Evolutionary conservation across 1,140 invertebrate genomes (phyloP).

Genomic region (Apis dorsata): DNA sequence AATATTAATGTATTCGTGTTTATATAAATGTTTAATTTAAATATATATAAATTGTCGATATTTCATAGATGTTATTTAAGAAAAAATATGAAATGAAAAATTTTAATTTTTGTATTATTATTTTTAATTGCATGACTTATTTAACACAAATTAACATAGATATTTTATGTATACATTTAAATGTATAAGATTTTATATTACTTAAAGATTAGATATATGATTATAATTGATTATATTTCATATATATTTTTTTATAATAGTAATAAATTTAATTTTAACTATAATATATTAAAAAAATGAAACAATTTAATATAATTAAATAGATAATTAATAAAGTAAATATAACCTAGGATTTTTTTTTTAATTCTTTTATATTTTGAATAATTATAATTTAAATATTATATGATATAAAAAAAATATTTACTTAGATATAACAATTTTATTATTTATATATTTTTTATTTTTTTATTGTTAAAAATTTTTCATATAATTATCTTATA

Average conservation of each 20-base stretch:
- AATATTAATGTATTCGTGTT: neutral
- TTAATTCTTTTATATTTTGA: neutral
- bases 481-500: neutral
- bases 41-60: neutral
- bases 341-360: neutral
- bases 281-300: neutral
- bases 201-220: neutral
- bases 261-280: neutral
- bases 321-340: slow-evolving; percentile 9
- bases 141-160: neutral
- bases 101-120: neutral
- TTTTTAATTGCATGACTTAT: slow-evolving; percentile 1
- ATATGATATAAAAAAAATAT: neutral
- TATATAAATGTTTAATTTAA: neutral
- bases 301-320: neutral
- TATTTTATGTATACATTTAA: neutral
- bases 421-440: neutral
- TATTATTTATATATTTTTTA: neutral
- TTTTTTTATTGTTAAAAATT: neutral
- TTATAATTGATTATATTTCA: neutral
- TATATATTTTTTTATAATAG: neutral
- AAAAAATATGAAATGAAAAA: neutral
- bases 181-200: neutral
- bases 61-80: neutral
- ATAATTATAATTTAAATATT: neutral